These are phyloP conservation scores for Minunthozetes semirufus DNA, from an alignment of 2,888 invertebrate species.

Conservation along the genomic window DNA sequence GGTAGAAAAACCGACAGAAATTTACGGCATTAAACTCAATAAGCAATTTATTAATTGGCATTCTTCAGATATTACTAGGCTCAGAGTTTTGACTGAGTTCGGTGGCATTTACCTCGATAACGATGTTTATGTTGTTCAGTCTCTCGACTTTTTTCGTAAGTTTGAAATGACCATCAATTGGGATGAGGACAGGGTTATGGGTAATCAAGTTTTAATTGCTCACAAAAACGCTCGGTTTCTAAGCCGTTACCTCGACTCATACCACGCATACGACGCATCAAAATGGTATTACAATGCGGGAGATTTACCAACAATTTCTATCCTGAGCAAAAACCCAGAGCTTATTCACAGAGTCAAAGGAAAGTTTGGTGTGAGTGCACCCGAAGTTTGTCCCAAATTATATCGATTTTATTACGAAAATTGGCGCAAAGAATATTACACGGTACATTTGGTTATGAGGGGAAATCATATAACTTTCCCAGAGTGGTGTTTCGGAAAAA, in stretches of 20 bases:
- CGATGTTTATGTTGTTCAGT: constrained; percentile 47
- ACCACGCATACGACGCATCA: constrained; percentile 45
- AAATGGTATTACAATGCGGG: constrained; percentile 50
- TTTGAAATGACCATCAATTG: constrained; percentile 49
- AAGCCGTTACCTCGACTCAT: constrained; percentile 47
- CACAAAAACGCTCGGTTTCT: constrained; percentile 48
- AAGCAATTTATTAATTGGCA: constrained; percentile 46
- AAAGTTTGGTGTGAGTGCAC: constrained; percentile 46
- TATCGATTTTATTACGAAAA: constrained; percentile 44
- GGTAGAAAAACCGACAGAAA: constrained; percentile 45
- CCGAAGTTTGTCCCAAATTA: constrained; percentile 46
- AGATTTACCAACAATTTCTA: constrained; percentile 47
- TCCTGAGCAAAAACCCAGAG: constrained; percentile 46
- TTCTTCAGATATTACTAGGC: constrained; percentile 48
- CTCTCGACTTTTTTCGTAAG: constrained; percentile 46
- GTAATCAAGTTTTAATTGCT: constrained; percentile 46
- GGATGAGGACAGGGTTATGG: constrained; percentile 47
- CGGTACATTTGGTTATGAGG: constrained; percentile 45
- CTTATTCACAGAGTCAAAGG: constrained; percentile 47
- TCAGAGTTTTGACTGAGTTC: constrained; percentile 46
- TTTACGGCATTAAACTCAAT: constrained; percentile 49
- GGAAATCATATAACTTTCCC: too few relatives aligned
- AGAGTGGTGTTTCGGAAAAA: too few relatives aligned
- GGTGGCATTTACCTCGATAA: constrained; percentile 50
- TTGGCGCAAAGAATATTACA: constrained; percentile 46